These are phyloP conservation scores for Melikaiella ostensackeni DNA, from an alignment of 2,888 invertebrate genomes.

Conservation along the genomic window DNA sequence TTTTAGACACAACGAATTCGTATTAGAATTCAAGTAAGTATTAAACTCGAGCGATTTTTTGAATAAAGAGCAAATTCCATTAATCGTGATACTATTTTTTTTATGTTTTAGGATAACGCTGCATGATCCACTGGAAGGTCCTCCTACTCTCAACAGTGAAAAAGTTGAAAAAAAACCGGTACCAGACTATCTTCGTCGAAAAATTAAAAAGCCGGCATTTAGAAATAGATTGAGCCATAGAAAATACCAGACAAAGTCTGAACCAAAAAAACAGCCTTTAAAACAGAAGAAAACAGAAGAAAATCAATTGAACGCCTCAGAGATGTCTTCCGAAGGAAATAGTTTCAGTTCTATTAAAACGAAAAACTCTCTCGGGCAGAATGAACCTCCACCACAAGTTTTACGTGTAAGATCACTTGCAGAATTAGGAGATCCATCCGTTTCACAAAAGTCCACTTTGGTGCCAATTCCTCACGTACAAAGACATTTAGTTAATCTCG, in stretches of 20 bases:
- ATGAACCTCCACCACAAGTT: neutral
- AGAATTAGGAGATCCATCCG: conserved; percentile 2
- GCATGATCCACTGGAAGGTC: neutral
- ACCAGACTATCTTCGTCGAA: neutral
- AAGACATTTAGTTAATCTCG: neutral
- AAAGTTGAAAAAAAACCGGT: neutral
- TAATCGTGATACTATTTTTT: neutral
- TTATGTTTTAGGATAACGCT: conserved; percentile 10
- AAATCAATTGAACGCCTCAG: no score
- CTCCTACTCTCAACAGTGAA: neutral
- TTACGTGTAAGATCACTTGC: conserved; percentile 11
- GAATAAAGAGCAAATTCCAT: neutral
- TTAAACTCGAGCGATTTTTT: neutral
- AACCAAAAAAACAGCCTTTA: rapidly evolving
- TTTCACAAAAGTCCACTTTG: conserved; percentile 47
- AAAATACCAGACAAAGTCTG: rapidly evolving
- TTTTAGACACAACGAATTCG: conserved; percentile 12
- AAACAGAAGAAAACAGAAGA: no score
- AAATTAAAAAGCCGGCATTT: neutral
- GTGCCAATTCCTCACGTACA: neutral
- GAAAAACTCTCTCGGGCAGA: neutral
- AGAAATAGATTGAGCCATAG: no score
- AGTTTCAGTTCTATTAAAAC: neutral
- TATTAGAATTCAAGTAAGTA: conserved; percentile 30
- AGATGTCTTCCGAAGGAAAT: neutral